Evolutionary conservation across 2,888 invertebrate species (phyloP).

Genomic region (Diaphora mendica): DNA sequence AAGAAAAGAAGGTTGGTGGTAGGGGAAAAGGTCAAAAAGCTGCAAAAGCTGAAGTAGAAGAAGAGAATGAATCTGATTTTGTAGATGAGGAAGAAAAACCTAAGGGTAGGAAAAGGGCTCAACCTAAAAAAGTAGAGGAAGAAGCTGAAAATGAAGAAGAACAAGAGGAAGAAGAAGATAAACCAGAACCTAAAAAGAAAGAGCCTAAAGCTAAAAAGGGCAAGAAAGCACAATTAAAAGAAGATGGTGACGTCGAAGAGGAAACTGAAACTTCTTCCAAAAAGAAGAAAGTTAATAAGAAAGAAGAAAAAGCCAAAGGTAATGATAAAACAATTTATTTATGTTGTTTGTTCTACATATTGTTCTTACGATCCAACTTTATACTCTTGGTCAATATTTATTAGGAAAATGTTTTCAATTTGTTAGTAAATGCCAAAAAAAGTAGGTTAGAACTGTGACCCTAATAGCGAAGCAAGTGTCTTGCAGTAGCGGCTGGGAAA

Average conservation of each 20-base stretch:
- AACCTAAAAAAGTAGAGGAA: slow-evolving; percentile 56
- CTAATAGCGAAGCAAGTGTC: no score
- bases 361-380: no score
- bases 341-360: not conserved
- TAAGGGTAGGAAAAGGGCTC: slow-evolving; percentile 57
- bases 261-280: slow-evolving; percentile 64
- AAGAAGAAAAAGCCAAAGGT: slow-evolving; percentile 72
- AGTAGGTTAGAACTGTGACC: no score
- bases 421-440: no score
- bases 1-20: slow-evolving; percentile 54
- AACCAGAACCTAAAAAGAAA: slow-evolving; percentile 71
- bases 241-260: slow-evolving; percentile 62
- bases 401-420: no score
- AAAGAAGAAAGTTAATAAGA: slow-evolving; percentile 69
- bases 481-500: no score
- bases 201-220: slow-evolving; percentile 69
- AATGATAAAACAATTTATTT: slow-evolving; percentile 20
- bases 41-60: slow-evolving; percentile 55
- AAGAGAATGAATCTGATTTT: slow-evolving; percentile 61
- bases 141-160: slow-evolving; percentile 56
- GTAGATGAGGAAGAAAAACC: slow-evolving; percentile 61
- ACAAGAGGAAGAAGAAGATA: slow-evolving; percentile 56
- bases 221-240: slow-evolving; percentile 71
- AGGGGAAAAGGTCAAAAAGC: slow-evolving; percentile 72
- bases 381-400: no score